Base-by-base conservation (phyloP, 1,140 invertebrate genomes). In the Drosophila lacertosa region DNA sequence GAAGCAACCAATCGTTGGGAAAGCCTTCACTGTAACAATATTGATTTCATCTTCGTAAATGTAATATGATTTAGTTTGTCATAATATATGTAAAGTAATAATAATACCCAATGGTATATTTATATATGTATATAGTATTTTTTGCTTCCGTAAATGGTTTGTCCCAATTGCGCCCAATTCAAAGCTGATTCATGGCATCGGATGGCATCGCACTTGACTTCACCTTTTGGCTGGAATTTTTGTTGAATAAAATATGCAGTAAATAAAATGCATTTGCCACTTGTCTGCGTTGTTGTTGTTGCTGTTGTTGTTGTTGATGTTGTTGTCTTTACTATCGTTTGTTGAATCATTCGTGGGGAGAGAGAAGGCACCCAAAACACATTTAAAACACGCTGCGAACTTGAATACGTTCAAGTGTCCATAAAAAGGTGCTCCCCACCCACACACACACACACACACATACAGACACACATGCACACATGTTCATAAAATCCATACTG, bases 401-500 rank as follows among this genome's bases (percentile, higher is more conserved):
- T 86, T 88, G 77, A 88, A 88, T 78, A 82, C 58, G 54, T 50
- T 88, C 69, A 77, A 88, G 74, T 86, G 74, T 88, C 65, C 62
- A 84, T 84, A 84, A 86, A 84, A 74, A 45, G 64, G 22, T 53
- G 15, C 44, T 63, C 55, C 44, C 32, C 20, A 3, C n/a, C 26
- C 13, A 13, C 35, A 6, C 18, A 29, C 26, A 33, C 13, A 33
- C 13, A 42, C 37, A 24, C 26, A 22, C 18, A 37, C 29, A 10
- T 20, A 18, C 32, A 55, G 26, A 32, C 58, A 10, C 11, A 32
- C 51, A 48, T 50, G 22, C 3, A 47, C 16, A 48, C 26, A 29
- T 10, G 64, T 22, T 35, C 62, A 78, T 84, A 86, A 86, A 84
- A 77, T 66, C 81, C 76, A 84, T 77, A 77, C 86, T 64, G 77